Evolutionary conservation across 2,888 invertebrate species (phyloP).

Genomic region (Drosophila longiperda): DNA sequence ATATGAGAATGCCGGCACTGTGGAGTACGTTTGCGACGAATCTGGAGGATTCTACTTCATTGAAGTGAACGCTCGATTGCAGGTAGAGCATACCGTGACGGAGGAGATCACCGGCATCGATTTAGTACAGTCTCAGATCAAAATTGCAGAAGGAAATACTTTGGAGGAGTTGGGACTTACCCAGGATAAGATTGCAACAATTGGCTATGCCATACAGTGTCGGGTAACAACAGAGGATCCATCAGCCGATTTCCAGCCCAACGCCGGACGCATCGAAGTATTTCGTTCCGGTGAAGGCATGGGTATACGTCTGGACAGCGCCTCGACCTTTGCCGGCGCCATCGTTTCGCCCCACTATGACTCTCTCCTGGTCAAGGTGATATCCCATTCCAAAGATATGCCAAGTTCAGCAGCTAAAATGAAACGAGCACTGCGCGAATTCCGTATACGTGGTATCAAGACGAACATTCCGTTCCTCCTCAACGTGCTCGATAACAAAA

Average conservation of each 20-base stretch:
- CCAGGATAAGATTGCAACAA: constrained; percentile 93
- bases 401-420: constrained; percentile 97
- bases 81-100: constrained; percentile 99
- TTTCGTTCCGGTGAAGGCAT: constrained; percentile 99
- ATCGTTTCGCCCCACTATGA: constrained; percentile 99
- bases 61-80: constrained; percentile 99
- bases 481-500: constrained; percentile 98
- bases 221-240: constrained; percentile 99
- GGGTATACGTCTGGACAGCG: constrained; percentile 99
- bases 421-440: constrained; percentile 97
- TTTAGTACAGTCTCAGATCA: constrained; percentile 98
- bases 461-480: constrained; percentile 99
- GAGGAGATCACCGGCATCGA: constrained; percentile 99
- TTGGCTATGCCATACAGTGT: constrained; percentile 98
- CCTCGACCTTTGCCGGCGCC: constrained; percentile 98
- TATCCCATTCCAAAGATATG: constrained; percentile 96
- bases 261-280: constrained; percentile 98
- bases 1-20: constrained; percentile 99
- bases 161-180: constrained; percentile 95
- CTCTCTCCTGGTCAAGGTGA: constrained; percentile 97
- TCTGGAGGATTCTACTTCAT: constrained; percentile 99
- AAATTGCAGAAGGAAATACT: constrained; percentile 97
- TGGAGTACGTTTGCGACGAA: constrained; percentile 97
- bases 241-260: constrained; percentile 98
- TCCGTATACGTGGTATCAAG: constrained; percentile 99